These are phyloP conservation scores for Drosophila hawaiiensis DNA, from an alignment of 2,888 invertebrate genomes.

Conservation along the genomic window DNA sequence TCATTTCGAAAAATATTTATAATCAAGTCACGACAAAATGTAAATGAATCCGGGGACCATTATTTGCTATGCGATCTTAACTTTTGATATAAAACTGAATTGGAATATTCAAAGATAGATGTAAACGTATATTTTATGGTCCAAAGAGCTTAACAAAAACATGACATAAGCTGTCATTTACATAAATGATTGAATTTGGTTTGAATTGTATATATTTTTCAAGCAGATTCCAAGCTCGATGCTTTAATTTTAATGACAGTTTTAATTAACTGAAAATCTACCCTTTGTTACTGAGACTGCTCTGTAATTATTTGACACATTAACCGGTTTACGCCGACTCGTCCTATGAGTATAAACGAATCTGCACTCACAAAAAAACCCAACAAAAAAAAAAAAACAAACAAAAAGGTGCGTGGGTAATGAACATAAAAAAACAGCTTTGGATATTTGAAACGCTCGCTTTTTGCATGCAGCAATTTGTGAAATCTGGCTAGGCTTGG, in stretches of 20 bases:
- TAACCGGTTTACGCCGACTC: conserved; percentile 71
- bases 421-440: conserved; percentile 46
- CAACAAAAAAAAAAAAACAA: background rate
- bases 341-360: conserved; percentile 63
- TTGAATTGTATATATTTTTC: background rate
- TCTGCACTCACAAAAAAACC: conserved; percentile 20
- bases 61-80: background rate
- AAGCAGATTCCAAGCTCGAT: background rate
- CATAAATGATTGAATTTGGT: background rate
- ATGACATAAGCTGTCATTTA: conserved; percentile 5
- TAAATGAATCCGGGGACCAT: background rate
- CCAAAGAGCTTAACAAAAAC: conserved; percentile 7
- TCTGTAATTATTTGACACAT: conserved; percentile 67
- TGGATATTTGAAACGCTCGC: conserved; percentile 40
- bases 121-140: background rate
- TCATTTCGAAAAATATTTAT: background rate
- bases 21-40: background rate
- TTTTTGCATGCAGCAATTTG: conserved; percentile 10
- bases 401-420: conserved; percentile 29
- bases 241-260: conserved; percentile 54
- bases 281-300: conserved; percentile 30
- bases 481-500: background rate
- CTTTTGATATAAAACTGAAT: background rate
- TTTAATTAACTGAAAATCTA: conserved; percentile 72
- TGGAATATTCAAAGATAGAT: background rate